Conservation (phyloP, 2,888 invertebrate genomes). For the Pasiphila rectangulata region DNA sequence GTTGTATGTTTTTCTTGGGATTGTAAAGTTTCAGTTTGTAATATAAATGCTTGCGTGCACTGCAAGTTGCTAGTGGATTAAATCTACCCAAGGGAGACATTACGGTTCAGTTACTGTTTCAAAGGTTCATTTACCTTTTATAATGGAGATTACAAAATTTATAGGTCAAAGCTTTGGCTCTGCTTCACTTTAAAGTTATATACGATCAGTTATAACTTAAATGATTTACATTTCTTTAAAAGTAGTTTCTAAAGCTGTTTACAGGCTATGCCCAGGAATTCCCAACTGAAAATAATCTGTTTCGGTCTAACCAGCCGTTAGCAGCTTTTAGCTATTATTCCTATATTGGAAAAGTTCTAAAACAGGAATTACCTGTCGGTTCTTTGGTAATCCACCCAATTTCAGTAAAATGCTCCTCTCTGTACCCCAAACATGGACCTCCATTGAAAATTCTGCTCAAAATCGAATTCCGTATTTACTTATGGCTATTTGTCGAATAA, state of each 20-base stretch:
- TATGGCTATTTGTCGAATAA: slow-evolving; percentile 11
- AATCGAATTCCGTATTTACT: slow-evolving; percentile 5
- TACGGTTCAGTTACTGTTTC: slow-evolving; percentile 6
- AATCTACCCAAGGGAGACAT: slow-evolving; percentile 15
- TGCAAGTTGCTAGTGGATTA: slow-evolving; percentile 4
- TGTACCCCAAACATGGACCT: background rate
- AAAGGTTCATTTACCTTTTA: slow-evolving; percentile 13
- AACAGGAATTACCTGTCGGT: no score
- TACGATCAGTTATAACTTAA: no score
- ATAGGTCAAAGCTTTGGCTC: background rate
- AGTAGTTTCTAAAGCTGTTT: no score
- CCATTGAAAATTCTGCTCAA: background rate
- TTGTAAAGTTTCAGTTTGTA: slow-evolving; percentile 3
- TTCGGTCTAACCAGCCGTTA: no score
- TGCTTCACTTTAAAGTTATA: no score
- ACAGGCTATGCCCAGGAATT: no score
- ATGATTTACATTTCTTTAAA: no score
- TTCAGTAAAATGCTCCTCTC: no score
- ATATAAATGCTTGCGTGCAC: slow-evolving; percentile 12
- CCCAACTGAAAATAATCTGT: no score
- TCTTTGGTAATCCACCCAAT: no score
- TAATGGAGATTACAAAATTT: background rate
- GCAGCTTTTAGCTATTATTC: no score
- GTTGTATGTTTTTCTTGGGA: background rate
- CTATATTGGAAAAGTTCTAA: no score